Conservation (phyloP, 1,140 invertebrate genomes). For the Medauroidea extradentata region DNA sequence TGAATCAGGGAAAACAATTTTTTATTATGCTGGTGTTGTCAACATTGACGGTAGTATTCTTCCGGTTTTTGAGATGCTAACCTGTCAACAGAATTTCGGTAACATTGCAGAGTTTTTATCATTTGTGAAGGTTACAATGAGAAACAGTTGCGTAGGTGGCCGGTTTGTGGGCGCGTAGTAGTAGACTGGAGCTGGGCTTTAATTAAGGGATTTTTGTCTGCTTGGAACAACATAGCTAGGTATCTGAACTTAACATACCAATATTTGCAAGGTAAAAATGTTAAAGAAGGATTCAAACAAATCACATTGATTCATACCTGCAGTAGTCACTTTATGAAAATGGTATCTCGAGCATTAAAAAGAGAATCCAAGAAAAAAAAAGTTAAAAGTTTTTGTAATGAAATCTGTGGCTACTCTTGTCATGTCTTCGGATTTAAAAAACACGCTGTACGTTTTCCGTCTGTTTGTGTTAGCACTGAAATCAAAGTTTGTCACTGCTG, state of each 20-base stretch:
- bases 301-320: too few relatives aligned
- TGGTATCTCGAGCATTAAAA: too few relatives aligned
- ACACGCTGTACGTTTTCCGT: too few relatives aligned
- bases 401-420: too few relatives aligned
- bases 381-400: too few relatives aligned
- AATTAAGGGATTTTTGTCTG: conserved; percentile 12
- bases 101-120: conserved; percentile 18
- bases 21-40: conserved; percentile 17
- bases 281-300: too few relatives aligned
- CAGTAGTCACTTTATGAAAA: too few relatives aligned
- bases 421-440: too few relatives aligned
- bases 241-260: conserved; percentile 11
- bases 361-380: too few relatives aligned
- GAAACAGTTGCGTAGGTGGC: conserved; percentile 13
- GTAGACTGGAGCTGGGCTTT: conserved; percentile 24
- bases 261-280: too few relatives aligned
- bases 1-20: conserved; percentile 5
- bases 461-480: too few relatives aligned
- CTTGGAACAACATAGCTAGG: conserved; percentile 6
- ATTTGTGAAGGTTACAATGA: conserved; percentile 11
- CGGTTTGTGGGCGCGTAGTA: conserved; percentile 15
- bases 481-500: too few relatives aligned
- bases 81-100: conserved; percentile 8
- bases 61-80: conserved; percentile 19
- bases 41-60: conserved; percentile 8